Evolutionary conservation across 1,140 invertebrate genomes (phyloP).

Genomic region (Drosophila rufa): DNA sequence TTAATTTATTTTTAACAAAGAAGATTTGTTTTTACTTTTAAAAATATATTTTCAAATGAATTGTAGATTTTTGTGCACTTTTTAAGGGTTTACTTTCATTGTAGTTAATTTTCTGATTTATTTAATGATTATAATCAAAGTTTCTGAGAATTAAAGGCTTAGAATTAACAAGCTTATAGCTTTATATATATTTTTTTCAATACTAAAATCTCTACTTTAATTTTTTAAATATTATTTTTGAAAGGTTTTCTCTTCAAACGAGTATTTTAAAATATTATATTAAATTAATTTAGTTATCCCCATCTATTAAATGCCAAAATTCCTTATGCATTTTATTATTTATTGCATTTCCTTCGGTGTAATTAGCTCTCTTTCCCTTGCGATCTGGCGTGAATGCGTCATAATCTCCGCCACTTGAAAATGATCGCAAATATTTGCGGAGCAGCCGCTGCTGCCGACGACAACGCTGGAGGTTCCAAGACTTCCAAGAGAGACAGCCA

Average conservation of each 20-base stretch:
- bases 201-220: not conserved
- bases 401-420: constrained; percentile 83
- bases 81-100: not conserved
- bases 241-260: not conserved
- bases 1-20: not conserved
- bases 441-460: constrained; percentile 53
- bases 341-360: constrained; percentile 1
- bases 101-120: not conserved
- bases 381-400: constrained; percentile 77
- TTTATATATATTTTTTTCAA: not conserved
- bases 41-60: not conserved
- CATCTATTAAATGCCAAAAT: not conserved
- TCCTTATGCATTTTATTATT: not conserved
- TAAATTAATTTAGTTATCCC: not conserved
- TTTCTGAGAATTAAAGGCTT: not conserved
- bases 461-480: constrained; percentile 9
- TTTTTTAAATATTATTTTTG: not conserved
- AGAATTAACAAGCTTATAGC: not conserved
- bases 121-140: not conserved
- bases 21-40: too few species aligned
- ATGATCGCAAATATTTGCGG: constrained; percentile 75
- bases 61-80: too few species aligned
- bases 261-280: not conserved
- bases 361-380: constrained; percentile 14
- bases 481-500: not conserved